These are phyloP conservation scores for Oreochromis tanganicae DNA, from an alignment of 2,113 vertebrate species.

Conservation along the genomic window DNA sequence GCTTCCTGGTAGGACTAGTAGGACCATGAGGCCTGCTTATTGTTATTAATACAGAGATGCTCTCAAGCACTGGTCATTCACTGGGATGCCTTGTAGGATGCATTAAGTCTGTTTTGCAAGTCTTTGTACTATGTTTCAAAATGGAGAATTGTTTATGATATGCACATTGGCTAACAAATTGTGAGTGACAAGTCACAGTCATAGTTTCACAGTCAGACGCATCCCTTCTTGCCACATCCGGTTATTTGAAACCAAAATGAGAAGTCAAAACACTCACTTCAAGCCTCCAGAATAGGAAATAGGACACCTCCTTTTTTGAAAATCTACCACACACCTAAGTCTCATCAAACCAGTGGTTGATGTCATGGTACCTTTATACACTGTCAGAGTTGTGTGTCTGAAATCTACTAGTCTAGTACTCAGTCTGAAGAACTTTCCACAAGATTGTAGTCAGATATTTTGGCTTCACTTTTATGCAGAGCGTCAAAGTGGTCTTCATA, in stretches of 20 bases:
- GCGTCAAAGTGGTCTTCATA: background rate
- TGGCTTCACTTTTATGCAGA: background rate
- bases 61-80: background rate
- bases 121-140: background rate
- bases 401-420: background rate
- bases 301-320: background rate
- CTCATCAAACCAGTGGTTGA: background rate
- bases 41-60: background rate
- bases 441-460: background rate
- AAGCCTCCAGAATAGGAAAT: background rate
- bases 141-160: background rate
- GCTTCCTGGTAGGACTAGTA: background rate
- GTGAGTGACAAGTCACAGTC: background rate
- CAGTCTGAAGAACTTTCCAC: background rate
- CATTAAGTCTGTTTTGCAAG: background rate
- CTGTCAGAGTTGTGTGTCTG: background rate
- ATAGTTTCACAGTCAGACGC: background rate
- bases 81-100: background rate
- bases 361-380: background rate
- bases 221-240: background rate
- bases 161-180: background rate
- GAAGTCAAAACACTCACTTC: background rate
- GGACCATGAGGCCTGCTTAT: background rate
- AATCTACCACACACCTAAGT: background rate
- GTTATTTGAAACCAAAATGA: background rate